phyloP scores from a whole-genome alignment of 2,888 invertebrate species.

The Ophioninae sp. region DNA sequence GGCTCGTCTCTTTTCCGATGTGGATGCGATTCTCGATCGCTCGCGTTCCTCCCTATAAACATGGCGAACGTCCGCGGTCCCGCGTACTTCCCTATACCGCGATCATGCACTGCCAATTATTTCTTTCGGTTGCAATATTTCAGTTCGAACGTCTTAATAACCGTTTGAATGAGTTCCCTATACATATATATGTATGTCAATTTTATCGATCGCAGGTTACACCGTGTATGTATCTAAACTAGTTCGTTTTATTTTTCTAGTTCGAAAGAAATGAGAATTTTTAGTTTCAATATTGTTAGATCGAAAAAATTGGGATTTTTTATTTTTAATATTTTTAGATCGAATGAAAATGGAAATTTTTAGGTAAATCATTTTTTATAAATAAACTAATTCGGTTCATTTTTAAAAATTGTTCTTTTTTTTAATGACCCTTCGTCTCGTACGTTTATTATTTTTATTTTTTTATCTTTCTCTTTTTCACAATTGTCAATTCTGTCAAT shows the following conservation, averaged over 20 bases:
- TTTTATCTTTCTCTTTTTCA: too few relatives aligned
- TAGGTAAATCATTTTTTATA: too few relatives aligned
- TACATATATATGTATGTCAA: neutral
- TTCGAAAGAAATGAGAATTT: neutral
- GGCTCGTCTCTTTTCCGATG: conserved; percentile 27
- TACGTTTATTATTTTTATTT: too few relatives aligned
- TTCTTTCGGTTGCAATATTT: conserved; percentile 77
- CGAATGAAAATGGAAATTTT: too few relatives aligned
- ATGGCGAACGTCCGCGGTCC: conserved; percentile 2
- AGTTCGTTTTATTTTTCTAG: conserved; percentile 7
- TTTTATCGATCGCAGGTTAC: too few relatives aligned
- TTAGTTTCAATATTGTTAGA: too few relatives aligned
- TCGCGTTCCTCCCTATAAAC: conserved; percentile 28
- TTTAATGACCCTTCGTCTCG: too few relatives aligned
- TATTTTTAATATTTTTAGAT: too few relatives aligned
- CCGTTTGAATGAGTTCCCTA: conserved; percentile 64
- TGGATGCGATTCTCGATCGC: conserved; percentile 32
- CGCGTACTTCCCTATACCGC: conserved; percentile 14
- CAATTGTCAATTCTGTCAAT: too few relatives aligned
- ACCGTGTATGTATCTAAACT: conserved; percentile 21
- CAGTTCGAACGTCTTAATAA: conserved; percentile 78
- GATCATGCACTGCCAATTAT: conserved; percentile 73
- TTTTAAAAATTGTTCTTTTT: too few relatives aligned
- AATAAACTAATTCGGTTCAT: too few relatives aligned
- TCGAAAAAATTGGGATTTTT: too few relatives aligned